A percentile compares a stretch with the other conserved stretches of the same genome.
Conservation (phyloP, 2,113 vertebrate genomes). For the Lontra canadensis region DNA sequence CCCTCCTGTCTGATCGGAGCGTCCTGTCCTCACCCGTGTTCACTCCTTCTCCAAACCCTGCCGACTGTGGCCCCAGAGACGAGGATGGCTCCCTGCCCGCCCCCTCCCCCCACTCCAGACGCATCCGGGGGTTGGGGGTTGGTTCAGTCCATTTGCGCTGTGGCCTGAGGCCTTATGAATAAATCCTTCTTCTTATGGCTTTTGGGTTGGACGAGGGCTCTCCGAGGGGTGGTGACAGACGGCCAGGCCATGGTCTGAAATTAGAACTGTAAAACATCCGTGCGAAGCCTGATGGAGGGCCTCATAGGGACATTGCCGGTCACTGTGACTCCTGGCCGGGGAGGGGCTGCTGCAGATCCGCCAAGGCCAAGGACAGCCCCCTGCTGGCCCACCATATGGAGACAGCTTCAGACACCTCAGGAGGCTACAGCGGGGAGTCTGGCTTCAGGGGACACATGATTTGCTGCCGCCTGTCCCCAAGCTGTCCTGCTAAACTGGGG, state of each 20-base stretch:
- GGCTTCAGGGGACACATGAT: neutral
- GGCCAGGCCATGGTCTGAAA: accelerated
- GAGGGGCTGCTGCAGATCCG: neutral
- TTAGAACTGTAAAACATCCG: neutral
- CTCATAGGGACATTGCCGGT: accelerated
- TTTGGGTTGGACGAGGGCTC: neutral
- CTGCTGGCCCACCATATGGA: neutral
- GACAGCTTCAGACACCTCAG: neutral
- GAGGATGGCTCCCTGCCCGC: neutral
- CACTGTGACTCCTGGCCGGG: accelerated
- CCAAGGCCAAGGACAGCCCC: neutral
- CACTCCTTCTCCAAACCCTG: neutral
- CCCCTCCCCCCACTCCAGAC: accelerated
- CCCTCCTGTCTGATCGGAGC: accelerated
- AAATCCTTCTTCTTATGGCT: neutral
- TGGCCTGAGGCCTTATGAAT: accelerated
- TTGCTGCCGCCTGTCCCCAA: accelerated
- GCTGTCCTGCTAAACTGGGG: accelerated
- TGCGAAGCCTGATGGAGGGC: neutral
- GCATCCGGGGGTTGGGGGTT: no score
- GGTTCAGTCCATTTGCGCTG: accelerated
- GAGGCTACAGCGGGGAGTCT: neutral
- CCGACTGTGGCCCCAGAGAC: accelerated
- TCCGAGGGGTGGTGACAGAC: neutral
- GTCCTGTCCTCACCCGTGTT: accelerated